These are phyloP conservation scores for Tapirus terrestris DNA, from an alignment of 2,113 vertebrate genomes.

Conservation along the genomic window DNA sequence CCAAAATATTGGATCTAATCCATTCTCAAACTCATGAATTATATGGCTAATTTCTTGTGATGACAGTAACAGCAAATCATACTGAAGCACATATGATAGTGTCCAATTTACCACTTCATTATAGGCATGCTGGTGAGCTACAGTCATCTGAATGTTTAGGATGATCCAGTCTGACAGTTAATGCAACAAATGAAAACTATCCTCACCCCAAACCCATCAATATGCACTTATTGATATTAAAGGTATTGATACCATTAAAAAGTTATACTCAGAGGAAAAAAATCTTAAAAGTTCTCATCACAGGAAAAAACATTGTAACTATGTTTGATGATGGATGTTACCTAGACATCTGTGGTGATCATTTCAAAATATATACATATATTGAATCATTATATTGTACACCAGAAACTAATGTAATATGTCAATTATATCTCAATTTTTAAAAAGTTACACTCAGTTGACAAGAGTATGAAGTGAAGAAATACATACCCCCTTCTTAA, in stretches of 20 bases:
- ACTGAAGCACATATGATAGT: constrained; percentile 47
- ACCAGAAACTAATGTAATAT: no score
- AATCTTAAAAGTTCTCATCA: no score
- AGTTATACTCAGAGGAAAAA: not conserved
- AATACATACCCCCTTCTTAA: not conserved
- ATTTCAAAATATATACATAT: no score
- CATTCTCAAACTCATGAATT: constrained; percentile 71
- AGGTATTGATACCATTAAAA: not conserved
- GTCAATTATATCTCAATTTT: no score
- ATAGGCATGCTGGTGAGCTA: not conserved
- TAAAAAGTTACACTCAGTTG: not conserved
- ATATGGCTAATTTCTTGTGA: constrained; percentile 64
- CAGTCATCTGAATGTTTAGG: constrained; percentile 21
- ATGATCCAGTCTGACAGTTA: constrained; percentile 31
- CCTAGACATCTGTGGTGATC: no score
- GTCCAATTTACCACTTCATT: constrained; percentile 35
- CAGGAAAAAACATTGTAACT: no score
- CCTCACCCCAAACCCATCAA: constrained; percentile 37
- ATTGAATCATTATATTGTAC: no score
- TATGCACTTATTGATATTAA: not conserved
- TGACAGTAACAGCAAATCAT: constrained; percentile 51
- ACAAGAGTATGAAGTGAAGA: not conserved
- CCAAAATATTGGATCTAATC: constrained; percentile 63
- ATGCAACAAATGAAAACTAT: constrained; percentile 52
- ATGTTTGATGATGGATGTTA: no score